phyloP scores from a whole-genome alignment of 1,140 invertebrate species.

The Diabrotica virgifera region DNA sequence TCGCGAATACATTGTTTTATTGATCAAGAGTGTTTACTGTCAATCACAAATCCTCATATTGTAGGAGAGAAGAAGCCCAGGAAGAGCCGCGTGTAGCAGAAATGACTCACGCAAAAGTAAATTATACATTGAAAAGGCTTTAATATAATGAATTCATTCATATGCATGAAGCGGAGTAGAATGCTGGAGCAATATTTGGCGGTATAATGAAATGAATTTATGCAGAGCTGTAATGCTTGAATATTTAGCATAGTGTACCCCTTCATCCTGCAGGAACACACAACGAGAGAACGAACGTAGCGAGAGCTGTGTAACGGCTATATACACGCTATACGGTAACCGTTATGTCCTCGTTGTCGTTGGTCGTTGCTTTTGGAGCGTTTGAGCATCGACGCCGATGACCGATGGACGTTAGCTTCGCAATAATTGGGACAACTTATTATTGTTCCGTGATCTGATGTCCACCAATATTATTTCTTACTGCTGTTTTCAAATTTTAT shows the following conservation, averaged over 20 bases:
- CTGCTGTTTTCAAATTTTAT: too few species aligned
- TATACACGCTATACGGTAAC: neutral
- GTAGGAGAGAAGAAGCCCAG: neutral
- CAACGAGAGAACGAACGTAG: neutral
- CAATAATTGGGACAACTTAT: too few species aligned
- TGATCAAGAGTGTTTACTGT: neutral
- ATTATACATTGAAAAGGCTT: constrained; percentile 66
- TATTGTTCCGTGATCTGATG: too few species aligned
- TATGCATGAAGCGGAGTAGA: constrained; percentile 59
- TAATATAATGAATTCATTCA: constrained; percentile 67
- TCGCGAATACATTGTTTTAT: neutral
- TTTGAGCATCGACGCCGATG: too few species aligned
- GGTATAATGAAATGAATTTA: constrained; percentile 65
- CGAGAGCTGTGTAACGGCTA: neutral
- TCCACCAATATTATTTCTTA: too few species aligned
- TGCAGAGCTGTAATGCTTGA: constrained; percentile 63
- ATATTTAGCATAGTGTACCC: constrained; percentile 55
- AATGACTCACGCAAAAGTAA: constrained; percentile 66
- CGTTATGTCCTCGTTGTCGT: too few species aligned
- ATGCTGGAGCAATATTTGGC: constrained; percentile 61
- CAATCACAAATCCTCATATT: constrained; percentile 2
- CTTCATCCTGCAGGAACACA: constrained; percentile 40
- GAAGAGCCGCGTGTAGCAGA: constrained; percentile 40
- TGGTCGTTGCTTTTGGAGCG: neutral
- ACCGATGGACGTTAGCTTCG: too few species aligned